These are phyloP conservation scores for Harpalus rubripes DNA, from an alignment of 2,888 invertebrate genomes.

Conservation along the genomic window DNA sequence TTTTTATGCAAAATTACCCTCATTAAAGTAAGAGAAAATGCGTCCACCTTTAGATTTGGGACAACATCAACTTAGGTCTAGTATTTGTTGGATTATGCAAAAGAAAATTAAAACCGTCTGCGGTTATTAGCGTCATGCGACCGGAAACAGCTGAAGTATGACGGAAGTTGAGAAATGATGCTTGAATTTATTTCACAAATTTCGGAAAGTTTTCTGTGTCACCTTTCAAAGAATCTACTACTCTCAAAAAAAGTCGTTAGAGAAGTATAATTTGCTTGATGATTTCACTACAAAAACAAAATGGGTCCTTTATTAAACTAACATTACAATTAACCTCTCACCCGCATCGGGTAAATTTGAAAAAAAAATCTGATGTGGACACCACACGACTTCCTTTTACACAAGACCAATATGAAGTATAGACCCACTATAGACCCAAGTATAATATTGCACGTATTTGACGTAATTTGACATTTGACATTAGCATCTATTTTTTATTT, in stretches of 20 bases:
- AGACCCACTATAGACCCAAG: too few species aligned
- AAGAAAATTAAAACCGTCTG: constrained; percentile 45
- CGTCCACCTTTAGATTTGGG: constrained; percentile 42
- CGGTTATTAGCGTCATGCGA: constrained; percentile 59
- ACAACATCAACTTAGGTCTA: neutral
- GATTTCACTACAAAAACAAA: too few species aligned
- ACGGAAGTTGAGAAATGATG: constrained; percentile 52
- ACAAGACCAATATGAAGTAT: too few species aligned
- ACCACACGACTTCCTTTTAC: too few species aligned
- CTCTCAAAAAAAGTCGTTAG: neutral
- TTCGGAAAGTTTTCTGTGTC: constrained; percentile 43
- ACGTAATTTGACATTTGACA: too few species aligned
- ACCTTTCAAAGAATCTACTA: constrained; percentile 9
- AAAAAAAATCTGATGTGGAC: too few species aligned
- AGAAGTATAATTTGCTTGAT: neutral
- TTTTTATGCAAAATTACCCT: constrained; percentile 50
- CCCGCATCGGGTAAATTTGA: too few species aligned
- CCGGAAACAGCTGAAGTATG: constrained; percentile 52
- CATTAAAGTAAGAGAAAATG: constrained; percentile 33
- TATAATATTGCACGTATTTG: too few species aligned
- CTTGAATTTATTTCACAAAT: constrained; percentile 42
- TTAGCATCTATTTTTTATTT: too few species aligned
- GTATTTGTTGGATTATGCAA: constrained; percentile 32
- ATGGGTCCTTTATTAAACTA: too few species aligned
- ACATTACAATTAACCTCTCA: too few species aligned